Evolutionary conservation across 2,797 vertebrate species (phyloP), one percentile per base, ranked within the genome.

Genomic region (Ambastaia sidthimunki): DNA sequence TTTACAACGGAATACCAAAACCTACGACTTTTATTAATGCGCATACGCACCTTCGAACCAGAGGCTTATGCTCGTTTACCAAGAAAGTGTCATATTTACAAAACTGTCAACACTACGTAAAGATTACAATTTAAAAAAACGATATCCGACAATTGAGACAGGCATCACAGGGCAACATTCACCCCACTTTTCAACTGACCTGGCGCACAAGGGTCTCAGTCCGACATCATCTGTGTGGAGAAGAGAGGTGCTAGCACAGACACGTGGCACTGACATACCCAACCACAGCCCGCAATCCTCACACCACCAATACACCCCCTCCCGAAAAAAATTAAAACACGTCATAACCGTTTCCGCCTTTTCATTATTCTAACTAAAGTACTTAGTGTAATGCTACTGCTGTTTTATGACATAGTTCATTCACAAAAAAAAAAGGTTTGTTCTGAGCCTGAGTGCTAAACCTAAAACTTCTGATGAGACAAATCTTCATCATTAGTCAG

Each of bases 261-360:
- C 92, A 94, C 93, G 93, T 94, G 93, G 93, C 93, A 93, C 89
- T 88, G 90, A 87, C 89, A 89, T 90, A 92, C 91, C 93, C 93
- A 94, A 94, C 93, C 93, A 93, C 91, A 92, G 91, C 90, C 90
- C 88, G 90, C 90, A 91, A 90, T 91, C 89, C 92, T 93, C 92
- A 93, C 92, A 91, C 91, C 93, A 93, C 91, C 89, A 88, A 89
- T 83, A 77, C 88, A 74, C 80, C 84, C 60, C 48, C 71, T 25
- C 68, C 23, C 62, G 55, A 31, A n/a, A 21, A 68, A 63, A 63
- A 28, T n/a, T 37, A 37, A 63, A 59, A 68, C 48, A 75, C 62
- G 71, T 71, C 75, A 78, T 74, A 47, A 52, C 74, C 80, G 73
- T 76, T 82, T 76, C 83, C 84, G 79, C 55, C 79, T 82, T 65